Evolutionary conservation across 2,113 vertebrate species (phyloP).

Genomic region (Anser cygnoides): DNA sequence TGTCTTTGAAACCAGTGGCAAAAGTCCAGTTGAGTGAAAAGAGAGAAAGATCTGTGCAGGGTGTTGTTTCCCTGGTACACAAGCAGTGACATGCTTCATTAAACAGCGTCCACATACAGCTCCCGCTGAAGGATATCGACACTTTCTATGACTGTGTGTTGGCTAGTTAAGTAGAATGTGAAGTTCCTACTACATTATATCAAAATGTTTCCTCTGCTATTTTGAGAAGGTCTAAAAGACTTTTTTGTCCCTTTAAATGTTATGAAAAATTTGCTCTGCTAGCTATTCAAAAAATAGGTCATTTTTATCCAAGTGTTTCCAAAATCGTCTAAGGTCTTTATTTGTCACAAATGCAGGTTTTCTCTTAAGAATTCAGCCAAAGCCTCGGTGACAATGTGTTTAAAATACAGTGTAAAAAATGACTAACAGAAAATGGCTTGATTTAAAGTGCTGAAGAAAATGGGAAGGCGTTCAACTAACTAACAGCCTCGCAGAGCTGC

Average conservation of each 20-base stretch:
- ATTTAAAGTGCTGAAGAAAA: constrained; percentile 31
- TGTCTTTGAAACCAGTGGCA: constrained; percentile 26
- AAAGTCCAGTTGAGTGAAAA: not conserved
- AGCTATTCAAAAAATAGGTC: not conserved
- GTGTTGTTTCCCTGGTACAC: not conserved
- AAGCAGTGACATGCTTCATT: not conserved
- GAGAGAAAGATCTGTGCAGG: not conserved
- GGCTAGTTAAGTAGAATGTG: not conserved
- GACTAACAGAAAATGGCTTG: constrained; percentile 24
- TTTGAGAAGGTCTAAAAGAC: not conserved
- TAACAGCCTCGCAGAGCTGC: not conserved
- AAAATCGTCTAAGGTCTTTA: not conserved
- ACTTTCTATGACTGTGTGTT: not conserved
- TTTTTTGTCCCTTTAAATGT: not conserved
- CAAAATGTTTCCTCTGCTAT: fast-evolving
- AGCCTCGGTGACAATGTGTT: not conserved
- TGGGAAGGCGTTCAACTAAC: not conserved
- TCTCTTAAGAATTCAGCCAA: not conserved
- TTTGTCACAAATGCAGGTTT: not conserved
- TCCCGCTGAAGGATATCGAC: not conserved
- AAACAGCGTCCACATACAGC: not conserved
- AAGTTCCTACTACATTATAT: not conserved
- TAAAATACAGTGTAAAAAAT: constrained; percentile 38
- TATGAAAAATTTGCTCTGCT: not conserved
- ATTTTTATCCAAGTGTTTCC: not conserved